Conservation (phyloP, 2,113 vertebrate genomes). For the Hemibagrus wyckioides region DNA sequence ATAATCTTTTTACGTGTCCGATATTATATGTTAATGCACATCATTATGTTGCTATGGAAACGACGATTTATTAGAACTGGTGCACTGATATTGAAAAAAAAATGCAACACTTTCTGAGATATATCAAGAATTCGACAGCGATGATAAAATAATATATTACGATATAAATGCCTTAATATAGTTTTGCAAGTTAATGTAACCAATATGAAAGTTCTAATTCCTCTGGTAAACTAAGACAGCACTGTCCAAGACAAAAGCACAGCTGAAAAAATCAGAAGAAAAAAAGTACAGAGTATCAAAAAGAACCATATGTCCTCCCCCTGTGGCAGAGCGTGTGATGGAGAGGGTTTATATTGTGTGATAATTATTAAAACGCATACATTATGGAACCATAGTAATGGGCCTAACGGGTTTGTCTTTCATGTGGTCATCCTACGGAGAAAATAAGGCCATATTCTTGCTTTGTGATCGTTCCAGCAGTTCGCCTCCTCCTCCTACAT, state of each 20-base stretch:
- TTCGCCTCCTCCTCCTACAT: slow-evolving; percentile 81
- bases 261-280: slow-evolving; percentile 30
- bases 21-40: neutral
- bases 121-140: neutral
- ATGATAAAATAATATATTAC: neutral
- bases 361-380: slow-evolving; percentile 71
- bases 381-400: slow-evolving; percentile 77
- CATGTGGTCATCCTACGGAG: slow-evolving; percentile 77
- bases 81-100: neutral
- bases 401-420: slow-evolving; percentile 73
- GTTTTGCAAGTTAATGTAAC: neutral
- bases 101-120: neutral
- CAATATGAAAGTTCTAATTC: slow-evolving; percentile 7
- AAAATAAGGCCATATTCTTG: slow-evolving; percentile 75
- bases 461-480: slow-evolving; percentile 79
- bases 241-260: slow-evolving; percentile 5
- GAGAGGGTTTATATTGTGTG: slow-evolving; percentile 51
- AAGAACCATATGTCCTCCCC: slow-evolving; percentile 43
- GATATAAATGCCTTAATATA: neutral
- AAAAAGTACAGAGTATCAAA: slow-evolving; percentile 19
- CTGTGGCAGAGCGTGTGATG: slow-evolving; percentile 15
- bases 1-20: neutral
- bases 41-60: neutral
- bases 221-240: neutral
- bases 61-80: neutral